Evolutionary conservation across 1,140 invertebrate species (phyloP), one percentile per base, ranked within the genome.

Genomic region (Acromyrmex echinatior): DNA sequence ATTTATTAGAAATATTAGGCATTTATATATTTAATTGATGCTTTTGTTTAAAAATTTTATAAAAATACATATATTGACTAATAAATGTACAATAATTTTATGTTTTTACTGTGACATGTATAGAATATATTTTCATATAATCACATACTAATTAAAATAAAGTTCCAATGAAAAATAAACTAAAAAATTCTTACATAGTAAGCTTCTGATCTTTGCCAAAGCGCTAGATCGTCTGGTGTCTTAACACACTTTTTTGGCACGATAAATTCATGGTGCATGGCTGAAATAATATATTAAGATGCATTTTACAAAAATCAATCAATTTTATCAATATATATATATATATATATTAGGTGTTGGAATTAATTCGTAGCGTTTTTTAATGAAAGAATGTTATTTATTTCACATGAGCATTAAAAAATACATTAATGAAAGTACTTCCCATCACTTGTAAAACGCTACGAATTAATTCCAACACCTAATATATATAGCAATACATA

Each of bases 181-280:
- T 66, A 14, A 65, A 25, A 74, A 82, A 53, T 45, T 88, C 93
- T 95, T 95, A 97, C 97, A 94, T 96, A 96, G 94, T 98, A 98
- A 35, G 98, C 98, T 94, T 98, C 97, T 1, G 98, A 98, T 91
- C 97, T 97, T 92, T 98, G 97, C 98, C 98, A 99, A 80, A 96
- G 95, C 53, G 95, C 94, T 97, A 99, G 97, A 93, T 98, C 98
- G 35, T 95, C 95, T 10, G 97, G 96, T 56, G 94, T 95, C 95
- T 97, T 97, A 5, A 99, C 96, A 65, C 96, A 96, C 94, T 97
- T 98, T 88, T 96, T 96, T 31, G 98, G 97, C 56, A 96, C 95
- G 28, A 96, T 86, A 94, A 96, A 98, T 81, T 96, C 95, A 94
- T 97, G 97, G 86, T 96, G 93, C 35, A 96, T 95, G 49, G 92